phyloP scores from a whole-genome alignment of 2,113 vertebrate species.

The Cettia cetti region DNA sequence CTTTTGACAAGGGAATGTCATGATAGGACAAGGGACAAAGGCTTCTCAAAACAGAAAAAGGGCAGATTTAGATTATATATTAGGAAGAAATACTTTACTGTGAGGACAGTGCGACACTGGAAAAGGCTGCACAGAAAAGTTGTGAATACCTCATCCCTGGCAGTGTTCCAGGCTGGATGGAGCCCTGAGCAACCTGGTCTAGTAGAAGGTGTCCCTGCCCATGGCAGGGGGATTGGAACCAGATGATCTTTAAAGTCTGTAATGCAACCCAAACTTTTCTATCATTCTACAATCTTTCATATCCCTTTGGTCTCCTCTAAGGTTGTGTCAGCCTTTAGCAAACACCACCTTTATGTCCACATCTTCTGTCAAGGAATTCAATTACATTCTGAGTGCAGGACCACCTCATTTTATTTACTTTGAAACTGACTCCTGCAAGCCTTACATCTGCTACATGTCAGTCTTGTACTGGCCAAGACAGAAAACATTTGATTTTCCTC shows the following conservation, averaged over 20 bases:
- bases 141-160: neutral
- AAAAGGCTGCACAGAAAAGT: neutral
- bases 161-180: neutral
- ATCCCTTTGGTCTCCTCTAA: neutral
- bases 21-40: neutral
- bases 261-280: neutral
- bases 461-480: neutral
- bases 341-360: neutral
- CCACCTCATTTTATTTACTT: neutral
- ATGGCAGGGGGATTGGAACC: neutral
- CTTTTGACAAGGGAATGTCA: neutral
- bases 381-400: neutral
- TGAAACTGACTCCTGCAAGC: neutral
- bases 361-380: neutral
- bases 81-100: neutral
- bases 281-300: neutral
- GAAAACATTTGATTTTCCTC: neutral
- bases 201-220: neutral
- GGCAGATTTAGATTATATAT: neutral
- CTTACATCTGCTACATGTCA: neutral
- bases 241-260: neutral
- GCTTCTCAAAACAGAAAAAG: neutral
- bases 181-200: neutral
- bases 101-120: neutral
- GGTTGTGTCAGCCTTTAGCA: neutral